Base-by-base conservation (phyloP, 2,113 vertebrate genomes). In the Marmota flaviventris region DNA sequence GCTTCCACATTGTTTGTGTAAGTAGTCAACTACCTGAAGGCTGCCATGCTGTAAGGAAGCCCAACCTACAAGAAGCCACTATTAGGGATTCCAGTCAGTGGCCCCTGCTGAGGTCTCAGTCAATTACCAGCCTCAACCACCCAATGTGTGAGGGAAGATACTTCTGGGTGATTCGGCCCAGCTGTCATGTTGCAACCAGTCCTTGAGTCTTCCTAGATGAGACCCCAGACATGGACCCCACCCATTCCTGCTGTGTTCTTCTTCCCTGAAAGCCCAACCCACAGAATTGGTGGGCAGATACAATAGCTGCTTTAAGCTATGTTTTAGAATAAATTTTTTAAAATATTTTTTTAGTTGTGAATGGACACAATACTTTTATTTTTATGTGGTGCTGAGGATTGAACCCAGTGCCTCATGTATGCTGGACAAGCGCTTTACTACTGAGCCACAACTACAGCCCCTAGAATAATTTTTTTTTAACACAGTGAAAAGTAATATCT, bases 191-290 rank as follows among this genome's bases (percentile, higher is more conserved):
- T 84, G 45, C 70, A 29, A 58, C 20, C 4, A 51, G 67, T 13
- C 53, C 70, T 83, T 72, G 39, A 37, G 29, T 69, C 42, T 92
- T 88, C 53, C 13, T 63, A 87, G 18, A 12, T 70, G 10, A 72
- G 51, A 22, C 11, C 32, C 56, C 14, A 22, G 53, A 83, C 61
- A 91, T 48, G 58, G 56, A 88, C 10, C 69, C 25, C 51, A 69
- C 84, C 58, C 45, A 32, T 75, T 92, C 17, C 56, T 94, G 37
- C 56, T 85, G 25, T 32, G 7, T 8, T 11, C 25, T 85, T 14
- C 13, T 85, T 14, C 13, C 51, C 77, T 87, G 72, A 91, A 87
- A 78, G 56, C 72, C 45, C 69, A 95, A 90, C 69, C n/a, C 56
- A 63, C 0, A 29, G 34, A 93, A 61, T 22, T 94, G 65, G 42